Conservation (phyloP, 2,888 invertebrate genomes). For the Hedya salicella region DNA sequence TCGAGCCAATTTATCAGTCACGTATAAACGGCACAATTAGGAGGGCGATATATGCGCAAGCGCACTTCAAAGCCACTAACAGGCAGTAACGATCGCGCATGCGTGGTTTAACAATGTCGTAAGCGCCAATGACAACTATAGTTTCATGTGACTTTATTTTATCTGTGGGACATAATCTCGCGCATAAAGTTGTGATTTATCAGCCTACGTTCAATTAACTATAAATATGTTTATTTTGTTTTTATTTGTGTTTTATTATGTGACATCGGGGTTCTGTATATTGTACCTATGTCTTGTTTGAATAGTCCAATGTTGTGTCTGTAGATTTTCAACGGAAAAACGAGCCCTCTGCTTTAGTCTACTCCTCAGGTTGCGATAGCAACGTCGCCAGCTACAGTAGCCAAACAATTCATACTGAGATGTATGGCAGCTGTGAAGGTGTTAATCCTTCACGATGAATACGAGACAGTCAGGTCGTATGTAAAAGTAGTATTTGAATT, state of each 20-base stretch:
- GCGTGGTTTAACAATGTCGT: constrained; percentile 2
- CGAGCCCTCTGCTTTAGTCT: too few species aligned
- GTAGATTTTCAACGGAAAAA: too few species aligned
- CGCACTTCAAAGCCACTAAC: constrained; percentile 50
- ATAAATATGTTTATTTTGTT: constrained; percentile 62
- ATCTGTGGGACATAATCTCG: constrained; percentile 61
- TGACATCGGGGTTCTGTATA: constrained; percentile 42
- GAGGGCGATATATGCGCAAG: constrained; percentile 45
- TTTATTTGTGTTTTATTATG: constrained; percentile 47
- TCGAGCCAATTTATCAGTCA: constrained; percentile 21
- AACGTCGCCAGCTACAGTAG: too few species aligned
- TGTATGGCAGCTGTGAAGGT: too few species aligned
- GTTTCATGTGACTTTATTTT: constrained; percentile 11
- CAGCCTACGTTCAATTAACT: constrained; percentile 71
- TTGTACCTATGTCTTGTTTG: neutral
- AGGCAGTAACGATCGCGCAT: constrained; percentile 7
- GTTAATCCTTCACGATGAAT: too few species aligned
- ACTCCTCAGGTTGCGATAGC: too few species aligned
- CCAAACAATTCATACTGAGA: too few species aligned
- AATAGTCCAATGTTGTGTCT: too few species aligned
- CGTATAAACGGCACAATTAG: constrained; percentile 40
- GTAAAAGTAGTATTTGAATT: too few species aligned
- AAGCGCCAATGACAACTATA: neutral
- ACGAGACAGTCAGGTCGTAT: too few species aligned
- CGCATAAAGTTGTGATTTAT: constrained; percentile 70